Percentiles rank a stretch among this genome's conserved stretches.
Evolutionary conservation across 2,888 invertebrate species (phyloP).

Genomic region (Panzeria rudis): DNA sequence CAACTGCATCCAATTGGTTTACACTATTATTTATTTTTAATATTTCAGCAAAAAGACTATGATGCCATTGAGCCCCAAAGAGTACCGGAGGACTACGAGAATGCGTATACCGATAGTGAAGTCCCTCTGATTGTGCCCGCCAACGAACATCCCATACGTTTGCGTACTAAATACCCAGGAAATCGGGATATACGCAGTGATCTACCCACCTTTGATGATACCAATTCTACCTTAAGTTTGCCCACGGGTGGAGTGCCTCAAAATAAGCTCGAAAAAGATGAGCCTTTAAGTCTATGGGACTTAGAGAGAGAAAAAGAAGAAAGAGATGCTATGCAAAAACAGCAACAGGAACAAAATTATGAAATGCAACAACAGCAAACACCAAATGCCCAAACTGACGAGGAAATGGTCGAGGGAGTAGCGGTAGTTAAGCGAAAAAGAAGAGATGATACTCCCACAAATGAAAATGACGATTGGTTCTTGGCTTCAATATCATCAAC

Average conservation of each 20-base stretch:
- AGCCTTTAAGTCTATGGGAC: constrained; percentile 84
- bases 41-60: constrained; percentile 79
- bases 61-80: constrained; percentile 75
- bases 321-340: constrained; percentile 82
- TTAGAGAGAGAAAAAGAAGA: constrained; percentile 86
- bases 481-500: constrained; percentile 81
- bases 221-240: constrained; percentile 72
- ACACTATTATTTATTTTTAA: neutral
- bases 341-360: constrained; percentile 73
- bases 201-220: constrained; percentile 72
- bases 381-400: constrained; percentile 20
- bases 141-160: constrained; percentile 80
- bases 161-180: constrained; percentile 82
- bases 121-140: constrained; percentile 75
- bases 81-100: constrained; percentile 81
- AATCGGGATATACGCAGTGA: constrained; percentile 83
- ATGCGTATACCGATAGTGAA: constrained; percentile 80
- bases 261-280: constrained; percentile 75
- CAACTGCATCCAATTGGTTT: no score
- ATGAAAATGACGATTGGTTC: constrained; percentile 77
- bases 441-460: constrained; percentile 30
- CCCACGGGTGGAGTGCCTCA: constrained; percentile 73
- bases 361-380: constrained; percentile 24
- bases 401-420: constrained; percentile 25
- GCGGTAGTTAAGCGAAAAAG: constrained; percentile 27